Percentiles rank a stretch among this genome's conserved stretches.
These are phyloP conservation scores for Pyrochroa serraticornis DNA, from an alignment of 2,888 invertebrate species.

Conservation along the genomic window DNA sequence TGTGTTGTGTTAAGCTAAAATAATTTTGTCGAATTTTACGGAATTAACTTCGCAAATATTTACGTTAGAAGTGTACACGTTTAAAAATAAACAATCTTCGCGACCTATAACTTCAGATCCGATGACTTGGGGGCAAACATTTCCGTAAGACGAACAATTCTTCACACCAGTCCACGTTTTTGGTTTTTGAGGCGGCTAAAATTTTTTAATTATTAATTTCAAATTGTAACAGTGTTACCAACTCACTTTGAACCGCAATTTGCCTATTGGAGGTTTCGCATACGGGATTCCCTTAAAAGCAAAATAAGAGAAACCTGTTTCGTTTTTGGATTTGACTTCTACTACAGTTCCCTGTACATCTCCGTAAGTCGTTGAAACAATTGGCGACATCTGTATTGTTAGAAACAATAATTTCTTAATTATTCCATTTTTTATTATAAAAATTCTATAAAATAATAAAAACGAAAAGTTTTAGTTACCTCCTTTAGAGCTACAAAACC, in stretches of 20 bases:
- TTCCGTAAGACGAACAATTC: neutral
- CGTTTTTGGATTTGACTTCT: neutral
- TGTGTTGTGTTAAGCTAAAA: no score
- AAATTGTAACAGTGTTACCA: no score
- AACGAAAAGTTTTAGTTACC: no score
- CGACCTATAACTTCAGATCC: slow-evolving; percentile 43
- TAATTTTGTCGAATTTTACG: no score
- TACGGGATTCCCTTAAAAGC: slow-evolving; percentile 6
- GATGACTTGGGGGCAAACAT: neutral
- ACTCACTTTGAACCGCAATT: slow-evolving; percentile 3
- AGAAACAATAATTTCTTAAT: no score
- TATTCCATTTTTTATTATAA: no score
- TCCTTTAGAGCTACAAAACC: no score
- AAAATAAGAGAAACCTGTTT: neutral
- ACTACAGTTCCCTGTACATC: neutral
- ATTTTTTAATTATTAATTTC: neutral
- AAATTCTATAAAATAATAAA: no score
- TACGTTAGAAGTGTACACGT: slow-evolving; percentile 48
- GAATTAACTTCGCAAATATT: no score
- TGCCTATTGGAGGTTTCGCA: neutral
- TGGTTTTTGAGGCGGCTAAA: slow-evolving; percentile 1
- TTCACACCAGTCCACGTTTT: neutral
- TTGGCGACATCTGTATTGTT: no score
- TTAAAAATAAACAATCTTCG: slow-evolving; percentile 61
- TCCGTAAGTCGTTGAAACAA: neutral